Evolutionary conservation across 2,113 vertebrate species (phyloP).

Genomic region (Cavia porcellus): DNA sequence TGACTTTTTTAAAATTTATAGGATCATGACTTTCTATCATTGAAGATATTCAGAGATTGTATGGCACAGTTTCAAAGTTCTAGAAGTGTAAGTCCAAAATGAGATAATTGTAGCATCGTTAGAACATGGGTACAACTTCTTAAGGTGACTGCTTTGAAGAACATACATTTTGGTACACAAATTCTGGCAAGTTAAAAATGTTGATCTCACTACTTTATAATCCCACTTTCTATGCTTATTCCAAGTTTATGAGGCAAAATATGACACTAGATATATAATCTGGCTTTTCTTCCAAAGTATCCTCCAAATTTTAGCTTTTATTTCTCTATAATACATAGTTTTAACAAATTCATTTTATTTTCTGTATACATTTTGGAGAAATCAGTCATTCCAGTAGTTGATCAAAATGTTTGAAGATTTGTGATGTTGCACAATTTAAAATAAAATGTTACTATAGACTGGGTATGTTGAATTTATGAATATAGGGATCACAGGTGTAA

Average conservation of each 20-base stretch:
- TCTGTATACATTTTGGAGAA: conserved; percentile 39
- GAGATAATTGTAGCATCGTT: conserved; percentile 8
- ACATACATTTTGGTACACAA: conserved; percentile 41
- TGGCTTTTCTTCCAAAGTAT: conserved; percentile 1
- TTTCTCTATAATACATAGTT: conserved; percentile 31
- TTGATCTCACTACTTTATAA: conserved; percentile 31
- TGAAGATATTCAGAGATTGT: conserved; percentile 7
- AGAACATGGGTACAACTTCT: not conserved
- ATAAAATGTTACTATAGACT: not conserved
- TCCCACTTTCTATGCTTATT: conserved; percentile 31
- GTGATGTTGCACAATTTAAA: conserved; percentile 28
- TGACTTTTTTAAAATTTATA: conserved; percentile 13
- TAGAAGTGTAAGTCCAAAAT: conserved; percentile 18
- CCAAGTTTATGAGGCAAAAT: conserved; percentile 27
- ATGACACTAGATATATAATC: not conserved
- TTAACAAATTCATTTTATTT: conserved; percentile 47
- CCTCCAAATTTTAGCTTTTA: conserved; percentile 12
- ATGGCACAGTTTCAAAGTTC: conserved; percentile 1
- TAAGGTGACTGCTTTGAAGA: conserved; percentile 48
- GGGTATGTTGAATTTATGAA: not conserved
- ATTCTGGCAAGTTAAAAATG: conserved; percentile 49
- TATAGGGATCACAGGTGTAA: conserved; percentile 5
- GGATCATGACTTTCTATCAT: conserved; percentile 19
- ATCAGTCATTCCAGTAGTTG: not conserved
- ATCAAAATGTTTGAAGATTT: not conserved